Evolutionary conservation across 2,888 invertebrate species (phyloP).

Genomic region (Diaprepes abbreviatus): DNA sequence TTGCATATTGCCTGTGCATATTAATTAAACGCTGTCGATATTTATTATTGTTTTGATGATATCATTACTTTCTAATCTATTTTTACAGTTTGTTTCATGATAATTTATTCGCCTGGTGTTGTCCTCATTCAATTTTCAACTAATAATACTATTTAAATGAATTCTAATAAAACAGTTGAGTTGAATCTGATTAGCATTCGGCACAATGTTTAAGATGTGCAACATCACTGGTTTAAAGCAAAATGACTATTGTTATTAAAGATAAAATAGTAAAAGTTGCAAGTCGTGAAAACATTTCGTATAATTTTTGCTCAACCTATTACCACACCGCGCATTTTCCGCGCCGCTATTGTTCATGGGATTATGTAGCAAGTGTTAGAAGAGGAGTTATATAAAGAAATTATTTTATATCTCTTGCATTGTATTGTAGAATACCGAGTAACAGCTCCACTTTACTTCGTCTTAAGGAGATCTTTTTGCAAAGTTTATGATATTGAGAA

Average conservation of each 20-base stretch:
- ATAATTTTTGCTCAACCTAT: constrained; percentile 2
- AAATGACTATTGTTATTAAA: constrained; percentile 28
- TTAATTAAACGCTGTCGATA: not conserved
- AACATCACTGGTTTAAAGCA: constrained; percentile 29
- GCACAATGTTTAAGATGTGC: constrained; percentile 40
- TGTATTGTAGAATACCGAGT: too few relatives aligned
- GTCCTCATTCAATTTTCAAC: constrained; percentile 9
- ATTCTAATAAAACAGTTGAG: constrained; percentile 19
- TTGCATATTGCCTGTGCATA: too few relatives aligned
- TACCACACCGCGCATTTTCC: not conserved
- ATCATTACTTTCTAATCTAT: not conserved
- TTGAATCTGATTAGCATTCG: constrained; percentile 33
- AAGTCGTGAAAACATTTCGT: constrained; percentile 7
- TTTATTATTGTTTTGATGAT: not conserved
- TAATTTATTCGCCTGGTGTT: not conserved
- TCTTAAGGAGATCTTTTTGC: too few relatives aligned
- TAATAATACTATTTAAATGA: constrained; percentile 33
- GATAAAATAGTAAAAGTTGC: constrained; percentile 22
- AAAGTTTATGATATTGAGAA: too few relatives aligned
- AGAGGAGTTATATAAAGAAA: too few relatives aligned
- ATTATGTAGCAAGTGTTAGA: not conserved
- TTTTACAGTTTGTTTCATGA: not conserved
- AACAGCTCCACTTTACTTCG: too few relatives aligned
- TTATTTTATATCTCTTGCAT: too few relatives aligned
- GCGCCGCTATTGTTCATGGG: not conserved